Conservation (phyloP, 2,888 invertebrate genomes). For the Chirona hameri region DNA sequence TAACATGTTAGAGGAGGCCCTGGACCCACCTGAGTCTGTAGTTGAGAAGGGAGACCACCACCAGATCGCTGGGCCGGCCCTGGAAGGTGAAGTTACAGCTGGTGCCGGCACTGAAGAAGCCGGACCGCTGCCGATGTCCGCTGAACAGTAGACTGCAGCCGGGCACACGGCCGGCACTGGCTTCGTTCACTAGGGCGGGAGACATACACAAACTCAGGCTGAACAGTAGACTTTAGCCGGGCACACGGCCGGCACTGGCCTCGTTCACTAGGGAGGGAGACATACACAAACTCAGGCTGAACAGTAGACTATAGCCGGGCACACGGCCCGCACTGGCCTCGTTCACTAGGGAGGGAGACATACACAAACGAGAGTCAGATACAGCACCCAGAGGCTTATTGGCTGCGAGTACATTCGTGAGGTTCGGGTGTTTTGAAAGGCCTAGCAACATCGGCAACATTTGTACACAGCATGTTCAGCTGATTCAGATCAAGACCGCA, state of each 20-base stretch:
- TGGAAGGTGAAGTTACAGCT: background rate
- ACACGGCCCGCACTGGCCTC: background rate
- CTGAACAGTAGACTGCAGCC: background rate
- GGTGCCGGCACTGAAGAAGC: background rate
- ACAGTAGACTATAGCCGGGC: background rate
- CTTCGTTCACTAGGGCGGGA: background rate
- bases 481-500: too few species aligned
- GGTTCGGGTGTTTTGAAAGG: too few species aligned
- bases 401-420: too few species aligned
- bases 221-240: background rate
- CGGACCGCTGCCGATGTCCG: background rate
- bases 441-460: too few species aligned
- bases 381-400: too few species aligned
- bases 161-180: background rate
- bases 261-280: background rate
- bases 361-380: background rate
- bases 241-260: background rate
- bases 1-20: too few species aligned
- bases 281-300: background rate
- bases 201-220: background rate
- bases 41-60: background rate
- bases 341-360: background rate
- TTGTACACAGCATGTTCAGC: too few species aligned
- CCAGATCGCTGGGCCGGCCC: constrained; percentile 14
- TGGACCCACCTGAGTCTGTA: background rate